These are phyloP conservation scores for Takifugu ocellatus DNA, from an alignment of 2,797 vertebrate genomes.

Conservation along the genomic window DNA sequence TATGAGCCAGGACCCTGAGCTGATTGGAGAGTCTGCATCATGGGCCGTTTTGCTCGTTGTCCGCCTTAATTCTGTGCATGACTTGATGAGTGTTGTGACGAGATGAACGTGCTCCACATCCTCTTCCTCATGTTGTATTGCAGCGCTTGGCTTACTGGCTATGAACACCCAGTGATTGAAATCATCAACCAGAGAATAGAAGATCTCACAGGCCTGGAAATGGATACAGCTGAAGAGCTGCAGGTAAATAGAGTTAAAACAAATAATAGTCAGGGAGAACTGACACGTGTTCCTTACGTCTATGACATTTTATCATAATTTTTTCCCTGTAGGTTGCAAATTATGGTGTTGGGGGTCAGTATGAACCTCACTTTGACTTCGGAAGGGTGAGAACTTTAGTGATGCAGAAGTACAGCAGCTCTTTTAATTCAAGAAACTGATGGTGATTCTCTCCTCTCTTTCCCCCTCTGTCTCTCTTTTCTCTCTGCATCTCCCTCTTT, in stretches of 20 bases:
- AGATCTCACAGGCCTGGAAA: conserved; percentile 90
- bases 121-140: not conserved
- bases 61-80: conserved; percentile 1
- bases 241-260: conserved; percentile 72
- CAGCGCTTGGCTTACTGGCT: conserved; percentile 91
- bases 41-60: conserved; percentile 16
- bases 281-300: not conserved
- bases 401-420: not conserved
- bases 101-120: not conserved
- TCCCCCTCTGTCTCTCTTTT: no score
- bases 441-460: conserved; percentile 6
- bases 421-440: conserved; percentile 9
- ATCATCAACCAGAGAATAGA: conserved; percentile 92
- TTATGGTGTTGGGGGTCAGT: conserved; percentile 87
- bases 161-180: conserved; percentile 87
- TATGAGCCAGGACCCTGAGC: conserved; percentile 42
- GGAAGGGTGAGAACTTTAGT: conserved; percentile 73
- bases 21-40: conserved; percentile 65
- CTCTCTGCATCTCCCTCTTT: no score
- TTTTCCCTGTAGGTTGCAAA: conserved; percentile 80
- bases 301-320: not conserved
- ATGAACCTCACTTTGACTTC: conserved; percentile 90
- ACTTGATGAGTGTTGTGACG: no score
- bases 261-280: not conserved
- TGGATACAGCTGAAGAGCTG: conserved; percentile 95